A percentile compares a stretch with the other conserved stretches of the same genome.
These are phyloP conservation scores for Poliocrania exsul DNA, from an alignment of 2,797 vertebrate species.

Conservation along the genomic window DNA sequence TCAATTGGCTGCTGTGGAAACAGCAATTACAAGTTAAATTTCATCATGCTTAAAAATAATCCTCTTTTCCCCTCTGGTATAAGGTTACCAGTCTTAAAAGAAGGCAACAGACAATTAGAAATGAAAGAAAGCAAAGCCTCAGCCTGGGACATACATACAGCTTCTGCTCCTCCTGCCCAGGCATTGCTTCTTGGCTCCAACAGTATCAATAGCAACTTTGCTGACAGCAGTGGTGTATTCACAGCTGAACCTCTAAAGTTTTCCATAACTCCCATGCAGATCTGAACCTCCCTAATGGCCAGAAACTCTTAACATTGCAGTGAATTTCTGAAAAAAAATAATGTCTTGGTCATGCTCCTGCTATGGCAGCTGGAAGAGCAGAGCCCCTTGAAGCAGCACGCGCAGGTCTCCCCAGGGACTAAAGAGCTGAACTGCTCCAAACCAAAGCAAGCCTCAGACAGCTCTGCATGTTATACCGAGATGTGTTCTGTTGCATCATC, in stretches of 20 bases:
- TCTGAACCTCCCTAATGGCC: fast-evolving
- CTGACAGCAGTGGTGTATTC: not conserved
- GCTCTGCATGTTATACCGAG: not conserved
- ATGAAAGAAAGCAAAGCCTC: not conserved
- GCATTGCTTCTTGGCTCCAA: not conserved
- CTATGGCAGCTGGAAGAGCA: not conserved
- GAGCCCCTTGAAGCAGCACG: not conserved
- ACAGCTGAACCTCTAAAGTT: not conserved
- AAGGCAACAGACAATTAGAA: constrained; percentile 6
- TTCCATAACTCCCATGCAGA: fast-evolving
- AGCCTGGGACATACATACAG: fast-evolving
- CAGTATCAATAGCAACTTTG: not conserved
- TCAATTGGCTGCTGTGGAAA: constrained; percentile 10
- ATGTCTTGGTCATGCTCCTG: fast-evolving
- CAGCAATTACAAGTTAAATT: constrained; percentile 41
- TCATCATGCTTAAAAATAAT: constrained; percentile 11
- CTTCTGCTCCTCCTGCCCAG: not conserved
- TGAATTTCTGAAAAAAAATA: not conserved
- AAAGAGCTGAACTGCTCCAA: not conserved
- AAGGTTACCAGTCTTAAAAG: not conserved
- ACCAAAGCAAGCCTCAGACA: not conserved
- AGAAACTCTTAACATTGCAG: not conserved
- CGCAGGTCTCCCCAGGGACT: not conserved
- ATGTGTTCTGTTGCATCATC: not conserved
- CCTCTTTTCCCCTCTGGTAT: not conserved